Conservation (phyloP, 2,888 invertebrate genomes). For the Spodoptera picta region DNA sequence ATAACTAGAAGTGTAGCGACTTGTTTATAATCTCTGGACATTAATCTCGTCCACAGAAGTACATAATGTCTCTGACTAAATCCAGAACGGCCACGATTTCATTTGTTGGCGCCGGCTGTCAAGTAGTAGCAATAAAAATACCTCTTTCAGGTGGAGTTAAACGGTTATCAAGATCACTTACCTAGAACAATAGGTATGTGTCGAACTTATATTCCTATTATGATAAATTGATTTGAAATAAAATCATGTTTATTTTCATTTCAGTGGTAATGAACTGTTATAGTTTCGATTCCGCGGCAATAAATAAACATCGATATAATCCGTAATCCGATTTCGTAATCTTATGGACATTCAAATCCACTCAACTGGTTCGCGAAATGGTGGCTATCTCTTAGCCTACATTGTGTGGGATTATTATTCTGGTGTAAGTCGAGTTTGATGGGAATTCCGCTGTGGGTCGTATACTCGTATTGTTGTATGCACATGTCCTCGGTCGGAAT, state of each 20-base stretch:
- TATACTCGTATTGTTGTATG: slow-evolving; percentile 66
- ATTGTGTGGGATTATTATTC: slow-evolving; percentile 56
- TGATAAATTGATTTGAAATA: too few species aligned
- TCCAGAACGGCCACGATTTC: slow-evolving; percentile 58
- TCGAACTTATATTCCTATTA: too few species aligned
- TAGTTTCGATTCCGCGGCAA: too few species aligned
- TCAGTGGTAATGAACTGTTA: too few species aligned
- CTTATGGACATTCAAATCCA: slow-evolving; percentile 25
- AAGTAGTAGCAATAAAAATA: slow-evolving; percentile 34
- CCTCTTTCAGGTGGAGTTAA: slow-evolving; percentile 10
- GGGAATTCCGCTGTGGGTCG: slow-evolving; percentile 77
- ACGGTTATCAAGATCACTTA: slow-evolving; percentile 17
- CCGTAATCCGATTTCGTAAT: slow-evolving; percentile 9
- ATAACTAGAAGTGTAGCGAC: slow-evolving; percentile 63
- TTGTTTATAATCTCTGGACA: slow-evolving; percentile 66
- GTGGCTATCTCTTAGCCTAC: slow-evolving; percentile 37
- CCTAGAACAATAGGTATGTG: not conserved
- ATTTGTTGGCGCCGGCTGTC: slow-evolving; percentile 67
- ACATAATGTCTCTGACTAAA: slow-evolving; percentile 62
- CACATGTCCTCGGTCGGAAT: slow-evolving; percentile 75
- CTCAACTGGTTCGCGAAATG: slow-evolving; percentile 31
- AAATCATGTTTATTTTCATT: too few species aligned
- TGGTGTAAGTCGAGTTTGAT: slow-evolving; percentile 58
- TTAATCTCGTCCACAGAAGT: slow-evolving; percentile 56
- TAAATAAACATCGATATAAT: too few species aligned